A percentile compares a stretch with the other conserved stretches of the same genome.
phyloP scores from a whole-genome alignment of 2,113 vertebrate species.

The Anguilla japonica region DNA sequence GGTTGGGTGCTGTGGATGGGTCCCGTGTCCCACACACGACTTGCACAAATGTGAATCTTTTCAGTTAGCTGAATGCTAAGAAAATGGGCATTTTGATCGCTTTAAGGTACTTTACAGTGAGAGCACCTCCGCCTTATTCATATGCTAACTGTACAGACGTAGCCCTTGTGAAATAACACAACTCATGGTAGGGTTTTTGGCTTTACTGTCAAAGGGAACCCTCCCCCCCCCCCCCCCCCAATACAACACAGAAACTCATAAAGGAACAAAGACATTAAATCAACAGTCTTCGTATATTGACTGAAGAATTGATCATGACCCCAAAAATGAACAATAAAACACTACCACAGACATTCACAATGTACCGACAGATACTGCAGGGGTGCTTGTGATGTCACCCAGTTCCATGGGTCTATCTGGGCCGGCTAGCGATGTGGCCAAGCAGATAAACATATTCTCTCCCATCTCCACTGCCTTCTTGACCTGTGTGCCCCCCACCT shows the following conservation, averaged over 20 bases:
- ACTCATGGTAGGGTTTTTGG: conserved; percentile 5
- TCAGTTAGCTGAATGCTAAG: neutral
- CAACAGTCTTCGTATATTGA: no score
- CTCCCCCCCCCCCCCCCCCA: neutral
- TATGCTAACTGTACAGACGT: neutral
- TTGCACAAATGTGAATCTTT: neutral
- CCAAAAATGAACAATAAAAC: neutral
- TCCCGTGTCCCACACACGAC: neutral
- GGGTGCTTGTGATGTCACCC: neutral
- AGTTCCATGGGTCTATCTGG: neutral
- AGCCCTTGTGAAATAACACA: conserved; percentile 16
- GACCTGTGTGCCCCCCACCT: neutral
- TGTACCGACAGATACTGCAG: neutral
- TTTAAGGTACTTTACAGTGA: neutral
- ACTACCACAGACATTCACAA: neutral
- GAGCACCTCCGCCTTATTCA: conserved; percentile 32
- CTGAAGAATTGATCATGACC: neutral
- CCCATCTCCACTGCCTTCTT: neutral
- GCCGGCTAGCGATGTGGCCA: neutral
- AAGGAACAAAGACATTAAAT: no score
- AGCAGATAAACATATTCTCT: conserved; percentile 1
- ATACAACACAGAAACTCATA: neutral
- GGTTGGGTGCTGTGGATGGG: neutral
- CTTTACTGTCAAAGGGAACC: conserved; percentile 17
- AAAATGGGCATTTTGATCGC: neutral